Evolutionary conservation across 1,140 invertebrate species (phyloP), one percentile per base, ranked within the genome.

Genomic region (Neelides sp.): DNA sequence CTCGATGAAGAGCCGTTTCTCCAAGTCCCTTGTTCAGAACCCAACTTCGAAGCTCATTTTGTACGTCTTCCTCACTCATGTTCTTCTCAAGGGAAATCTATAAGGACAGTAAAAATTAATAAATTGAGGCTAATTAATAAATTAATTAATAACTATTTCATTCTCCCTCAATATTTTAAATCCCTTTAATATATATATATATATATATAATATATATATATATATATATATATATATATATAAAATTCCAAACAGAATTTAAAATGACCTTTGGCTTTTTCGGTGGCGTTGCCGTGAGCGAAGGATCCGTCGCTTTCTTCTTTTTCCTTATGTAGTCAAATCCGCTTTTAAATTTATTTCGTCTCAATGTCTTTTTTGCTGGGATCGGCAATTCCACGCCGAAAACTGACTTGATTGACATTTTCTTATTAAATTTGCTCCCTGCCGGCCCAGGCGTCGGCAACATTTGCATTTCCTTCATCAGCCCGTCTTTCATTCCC

Each of bases 21-120:
- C 91, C 91, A 12, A 91, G 78, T 17, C 88, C 86, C 66, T 93
- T 93, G 66, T 92, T 94, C 39, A 92, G 78, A 48, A 91, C 85
- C 79, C 90, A 85, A 41, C 80, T 78, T 66, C 89, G 84, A 37
- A 93, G 84, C 70, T 93, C 87, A 19, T 78, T 78, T 54, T 80
- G 79, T 52, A 87, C 80, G 68, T 86, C 84, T 58, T 81, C 75
- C 15, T 76, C 78, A 39, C 77, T 57, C 40, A 57, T 44, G 27
- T 53, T 55, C 50, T 61, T 57, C 26, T 61, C 52, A 32, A 48
- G 30, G 28, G 45, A 28, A 48, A 50, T 52, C 59, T 57, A 28
- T 39, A 40, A n/a, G n/a, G n/a, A 47, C 23, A 50, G 32, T 22
- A 35, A 50, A 48, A 30, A 35, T n/a, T n/a, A n/a, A n/a, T n/a